These are phyloP conservation scores for Drosophila parvula DNA, from an alignment of 1,140 invertebrate species.

Conservation along the genomic window DNA sequence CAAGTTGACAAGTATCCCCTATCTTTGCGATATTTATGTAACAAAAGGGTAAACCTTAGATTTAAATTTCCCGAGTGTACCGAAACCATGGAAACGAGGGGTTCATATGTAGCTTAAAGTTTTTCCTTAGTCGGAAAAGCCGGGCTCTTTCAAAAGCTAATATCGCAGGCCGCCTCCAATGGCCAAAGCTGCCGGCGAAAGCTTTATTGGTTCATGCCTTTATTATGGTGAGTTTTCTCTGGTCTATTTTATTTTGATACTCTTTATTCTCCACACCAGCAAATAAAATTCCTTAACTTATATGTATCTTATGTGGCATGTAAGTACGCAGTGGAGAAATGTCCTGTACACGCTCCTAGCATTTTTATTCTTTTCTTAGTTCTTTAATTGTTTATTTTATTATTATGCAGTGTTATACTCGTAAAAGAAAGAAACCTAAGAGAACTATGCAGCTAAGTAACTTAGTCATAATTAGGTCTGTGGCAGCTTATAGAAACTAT, in stretches of 20 bases:
- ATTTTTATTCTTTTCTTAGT: too few species aligned
- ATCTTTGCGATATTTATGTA: neutral
- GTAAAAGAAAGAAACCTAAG: too few species aligned
- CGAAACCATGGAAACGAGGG: conserved; percentile 18
- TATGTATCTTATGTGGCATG: too few species aligned
- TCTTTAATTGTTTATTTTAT: too few species aligned
- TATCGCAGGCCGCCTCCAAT: neutral
- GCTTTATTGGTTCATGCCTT: conserved; percentile 49
- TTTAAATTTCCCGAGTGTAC: neutral
- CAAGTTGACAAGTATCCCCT: conserved; percentile 46
- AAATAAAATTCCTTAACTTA: neutral
- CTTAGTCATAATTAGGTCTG: too few species aligned
- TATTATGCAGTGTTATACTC: too few species aligned
- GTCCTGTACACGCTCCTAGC: neutral
- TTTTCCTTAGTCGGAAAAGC: neutral
- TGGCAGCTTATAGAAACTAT: too few species aligned
- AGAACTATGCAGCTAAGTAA: too few species aligned
- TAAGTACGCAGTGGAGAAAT: neutral
- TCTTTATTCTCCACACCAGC: conserved; percentile 1
- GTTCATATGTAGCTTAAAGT: conserved; percentile 20
- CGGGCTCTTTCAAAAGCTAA: conserved; percentile 1
- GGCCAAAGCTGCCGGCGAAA: conserved; percentile 14
- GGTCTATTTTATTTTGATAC: neutral
- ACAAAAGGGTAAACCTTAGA: neutral
- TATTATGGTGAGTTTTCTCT: conserved; percentile 23